phyloP scores from a whole-genome alignment of 2,888 invertebrate species.

The Xylocampa areola region DNA sequence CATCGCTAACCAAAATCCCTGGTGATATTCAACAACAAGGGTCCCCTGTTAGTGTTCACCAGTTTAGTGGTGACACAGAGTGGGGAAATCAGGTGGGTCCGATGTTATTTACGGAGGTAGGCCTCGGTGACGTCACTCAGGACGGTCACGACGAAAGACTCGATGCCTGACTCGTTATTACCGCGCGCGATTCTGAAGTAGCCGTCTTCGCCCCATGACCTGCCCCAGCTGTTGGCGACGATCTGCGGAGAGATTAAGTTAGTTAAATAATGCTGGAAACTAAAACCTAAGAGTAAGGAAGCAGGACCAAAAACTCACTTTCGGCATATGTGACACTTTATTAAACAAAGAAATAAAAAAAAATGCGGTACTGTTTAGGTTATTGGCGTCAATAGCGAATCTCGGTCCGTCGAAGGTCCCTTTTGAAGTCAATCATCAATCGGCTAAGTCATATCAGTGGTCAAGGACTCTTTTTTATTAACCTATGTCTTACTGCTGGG shows the following conservation, averaged over 20 bases:
- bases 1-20: constrained; percentile 71
- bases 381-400: no score
- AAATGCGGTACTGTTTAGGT: no score
- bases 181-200: constrained; percentile 96
- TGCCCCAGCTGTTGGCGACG: constrained; percentile 98
- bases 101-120: constrained; percentile 78
- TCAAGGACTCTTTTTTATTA: no score
- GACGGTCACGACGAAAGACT: constrained; percentile 95
- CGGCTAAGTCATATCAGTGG: no score
- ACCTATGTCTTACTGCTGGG: no score
- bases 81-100: constrained; percentile 72
- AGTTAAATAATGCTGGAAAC: neutral
- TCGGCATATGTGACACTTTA: no score
- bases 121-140: constrained; percentile 91
- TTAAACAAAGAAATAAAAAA: no score
- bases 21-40: constrained; percentile 75
- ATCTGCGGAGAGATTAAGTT: constrained; percentile 89
- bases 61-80: constrained; percentile 73
- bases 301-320: no score
- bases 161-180: constrained; percentile 96
- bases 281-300: no score
- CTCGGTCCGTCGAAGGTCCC: no score
- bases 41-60: constrained; percentile 71
- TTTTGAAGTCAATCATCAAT: no score
- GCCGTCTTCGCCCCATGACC: constrained; percentile 97